Evolutionary conservation across 2,113 vertebrate species (phyloP).

Genomic region (Hirundichthys speculiger): DNA sequence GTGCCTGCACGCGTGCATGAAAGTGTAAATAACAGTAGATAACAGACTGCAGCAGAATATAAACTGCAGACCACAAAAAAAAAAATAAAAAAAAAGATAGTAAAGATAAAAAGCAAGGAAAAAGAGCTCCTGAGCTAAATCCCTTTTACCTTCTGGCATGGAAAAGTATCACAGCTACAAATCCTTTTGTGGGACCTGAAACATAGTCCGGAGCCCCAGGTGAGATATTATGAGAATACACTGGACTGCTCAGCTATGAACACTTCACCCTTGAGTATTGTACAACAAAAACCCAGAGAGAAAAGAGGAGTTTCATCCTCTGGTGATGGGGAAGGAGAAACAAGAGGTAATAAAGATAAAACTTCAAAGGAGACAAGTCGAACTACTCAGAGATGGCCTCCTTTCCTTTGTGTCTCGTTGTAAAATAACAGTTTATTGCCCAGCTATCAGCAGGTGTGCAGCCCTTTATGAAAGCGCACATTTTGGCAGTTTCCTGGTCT

Average conservation of each 20-base stretch:
- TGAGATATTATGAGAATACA: conserved; percentile 46
- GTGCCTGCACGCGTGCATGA: not conserved
- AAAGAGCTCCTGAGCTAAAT: conserved; percentile 10
- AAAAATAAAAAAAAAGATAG: not conserved
- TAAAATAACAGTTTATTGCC: conserved; percentile 3
- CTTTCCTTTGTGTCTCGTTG: conserved; percentile 4
- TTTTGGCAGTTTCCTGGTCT: no score
- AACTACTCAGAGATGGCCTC: conserved; percentile 24
- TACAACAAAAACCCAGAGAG: conserved; percentile 39
- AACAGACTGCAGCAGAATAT: conserved; percentile 4
- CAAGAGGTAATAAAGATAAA: conserved; percentile 18
- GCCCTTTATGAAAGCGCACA: no score
- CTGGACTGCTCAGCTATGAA: conserved; percentile 27
- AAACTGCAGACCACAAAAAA: conserved; percentile 5
- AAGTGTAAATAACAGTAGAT: not conserved
- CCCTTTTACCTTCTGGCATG: conserved; percentile 18
- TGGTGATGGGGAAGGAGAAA: conserved; percentile 20
- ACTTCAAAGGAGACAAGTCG: conserved; percentile 2
- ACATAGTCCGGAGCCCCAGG: conserved; percentile 35
- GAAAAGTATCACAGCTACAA: conserved; percentile 19
- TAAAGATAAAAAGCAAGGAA: not conserved
- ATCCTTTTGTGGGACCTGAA: conserved; percentile 18
- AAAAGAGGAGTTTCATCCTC: conserved; percentile 11
- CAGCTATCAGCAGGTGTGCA: no score
- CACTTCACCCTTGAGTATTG: conserved; percentile 28